Base-by-base conservation (phyloP, 1,140 invertebrate genomes). In the Heterodera carotae region DNA sequence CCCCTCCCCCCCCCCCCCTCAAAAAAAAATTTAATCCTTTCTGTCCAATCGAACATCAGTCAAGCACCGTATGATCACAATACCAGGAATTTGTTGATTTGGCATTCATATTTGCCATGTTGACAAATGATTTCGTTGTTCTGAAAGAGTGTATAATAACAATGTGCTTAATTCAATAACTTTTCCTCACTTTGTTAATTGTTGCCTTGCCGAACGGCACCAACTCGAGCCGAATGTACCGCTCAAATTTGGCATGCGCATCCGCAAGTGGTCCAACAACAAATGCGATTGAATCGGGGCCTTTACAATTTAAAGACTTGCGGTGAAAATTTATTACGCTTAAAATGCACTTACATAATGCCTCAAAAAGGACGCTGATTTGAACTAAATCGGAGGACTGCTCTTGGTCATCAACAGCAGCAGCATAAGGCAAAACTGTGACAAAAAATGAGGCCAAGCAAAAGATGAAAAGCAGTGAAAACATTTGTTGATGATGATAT, bases 81-180 rank as follows among this genome's bases (percentile, higher is more conserved):
- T 56, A 56, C 48, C 48, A 56, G 48, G 18, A 56, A 56, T 56
- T 56, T 56, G 48, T 56, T 56, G 48, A 56, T 56, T 22, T 56
- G 48, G 18, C 48, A 56, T 18, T 56, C 48, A 22, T 22, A 56
- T 56, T 56, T 56, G 15, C 48, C 48, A 22, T 56, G 48, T 4
- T 56, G 48, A 22, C 48, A 56, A 22, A 22, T 22, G 48, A 56
- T 56, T 15, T 15, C 48, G 22, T 18, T 18, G 18, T 56, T 18
- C 48, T 56, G 48, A 56, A 56, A 15, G 18, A 53, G 15, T 22
- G 5, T 18, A 22, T 22, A 15, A 18, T 56, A 12, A 56, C 12
- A 1, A 5, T 12, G 39, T 43, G 39, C 48, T 22, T 56, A 4
- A 22, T 5, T 22, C 22, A 22, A 56, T 15, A 5, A 4, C 48